Percentiles rank a stretch among this genome's conserved stretches.
phyloP scores from a whole-genome alignment of 92 coral and sea anemone species.

The Epizoanthus fatuus region DNA sequence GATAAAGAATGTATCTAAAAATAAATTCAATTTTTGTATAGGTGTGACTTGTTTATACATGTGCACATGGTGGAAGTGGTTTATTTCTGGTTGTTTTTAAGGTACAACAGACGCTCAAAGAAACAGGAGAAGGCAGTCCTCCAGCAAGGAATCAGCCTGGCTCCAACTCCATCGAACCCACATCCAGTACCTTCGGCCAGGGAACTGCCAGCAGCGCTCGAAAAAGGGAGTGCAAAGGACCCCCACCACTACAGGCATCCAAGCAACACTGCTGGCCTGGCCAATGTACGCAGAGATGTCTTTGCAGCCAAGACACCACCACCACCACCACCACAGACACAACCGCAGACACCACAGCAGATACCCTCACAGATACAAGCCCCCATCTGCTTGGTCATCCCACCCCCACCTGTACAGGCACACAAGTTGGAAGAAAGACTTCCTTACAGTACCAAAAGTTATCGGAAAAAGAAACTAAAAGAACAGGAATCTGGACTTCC shows the following conservation, averaged over 20 bases:
- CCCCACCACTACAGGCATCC: slow-evolving; percentile 33
- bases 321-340: background rate
- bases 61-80: no score
- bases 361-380: background rate
- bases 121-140: slow-evolving; percentile 51
- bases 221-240: slow-evolving; percentile 6
- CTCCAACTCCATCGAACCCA: slow-evolving; percentile 32
- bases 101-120: slow-evolving; percentile 40
- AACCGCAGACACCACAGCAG: background rate
- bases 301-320: background rate
- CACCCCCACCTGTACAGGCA: background rate
- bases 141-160: slow-evolving; percentile 45
- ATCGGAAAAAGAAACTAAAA: background rate
- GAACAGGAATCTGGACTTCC: slow-evolving; percentile 16
- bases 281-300: background rate
- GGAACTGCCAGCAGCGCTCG: slow-evolving; percentile 9
- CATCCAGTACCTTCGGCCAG: slow-evolving; percentile 27
- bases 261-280: slow-evolving; percentile 38
- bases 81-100: no score
- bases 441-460: background rate
- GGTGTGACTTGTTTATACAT: no score
- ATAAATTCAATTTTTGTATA: no score
- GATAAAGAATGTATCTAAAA: no score
- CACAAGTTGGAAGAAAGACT: background rate
- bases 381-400: background rate